These are phyloP conservation scores for Pica pica DNA, from an alignment of 2,113 vertebrate species.

Conservation along the genomic window DNA sequence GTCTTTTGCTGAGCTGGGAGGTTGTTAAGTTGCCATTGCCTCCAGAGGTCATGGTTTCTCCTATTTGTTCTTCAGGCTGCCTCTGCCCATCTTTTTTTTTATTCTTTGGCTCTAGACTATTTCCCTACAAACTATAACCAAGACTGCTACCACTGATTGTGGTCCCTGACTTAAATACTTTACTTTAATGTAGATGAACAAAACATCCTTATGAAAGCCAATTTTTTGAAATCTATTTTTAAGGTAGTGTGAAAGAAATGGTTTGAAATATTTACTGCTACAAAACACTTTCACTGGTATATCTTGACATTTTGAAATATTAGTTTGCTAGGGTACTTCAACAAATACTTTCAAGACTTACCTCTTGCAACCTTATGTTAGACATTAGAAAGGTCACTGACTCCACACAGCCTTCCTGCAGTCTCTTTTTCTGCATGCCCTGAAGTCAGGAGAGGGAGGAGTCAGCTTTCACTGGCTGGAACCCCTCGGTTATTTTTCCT, in stretches of 20 bases:
- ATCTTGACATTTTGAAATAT: neutral
- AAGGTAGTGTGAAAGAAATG: neutral
- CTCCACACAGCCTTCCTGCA: neutral
- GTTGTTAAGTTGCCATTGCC: neutral
- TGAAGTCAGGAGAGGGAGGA: neutral
- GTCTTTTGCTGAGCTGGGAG: neutral
- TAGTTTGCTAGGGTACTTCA: neutral
- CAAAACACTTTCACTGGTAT: neutral
- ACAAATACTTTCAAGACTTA: neutral
- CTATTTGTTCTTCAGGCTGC: neutral
- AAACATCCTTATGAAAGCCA: neutral
- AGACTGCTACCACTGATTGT: neutral
- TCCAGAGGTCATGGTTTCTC: neutral
- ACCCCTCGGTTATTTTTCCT: neutral
- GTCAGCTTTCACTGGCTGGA: neutral
- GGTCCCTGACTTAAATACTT: neutral
- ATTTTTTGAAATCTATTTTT: too few relatives aligned
- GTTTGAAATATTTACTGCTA: neutral
- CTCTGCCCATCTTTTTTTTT: neutral
- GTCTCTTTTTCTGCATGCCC: neutral
- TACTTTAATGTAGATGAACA: neutral
- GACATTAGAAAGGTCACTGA: neutral
- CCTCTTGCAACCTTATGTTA: neutral
- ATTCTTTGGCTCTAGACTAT: neutral
- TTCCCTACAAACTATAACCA: neutral